These are phyloP conservation scores for Caenorhabditis angaria DNA, from an alignment of 2,888 invertebrate species.

Conservation along the genomic window DNA sequence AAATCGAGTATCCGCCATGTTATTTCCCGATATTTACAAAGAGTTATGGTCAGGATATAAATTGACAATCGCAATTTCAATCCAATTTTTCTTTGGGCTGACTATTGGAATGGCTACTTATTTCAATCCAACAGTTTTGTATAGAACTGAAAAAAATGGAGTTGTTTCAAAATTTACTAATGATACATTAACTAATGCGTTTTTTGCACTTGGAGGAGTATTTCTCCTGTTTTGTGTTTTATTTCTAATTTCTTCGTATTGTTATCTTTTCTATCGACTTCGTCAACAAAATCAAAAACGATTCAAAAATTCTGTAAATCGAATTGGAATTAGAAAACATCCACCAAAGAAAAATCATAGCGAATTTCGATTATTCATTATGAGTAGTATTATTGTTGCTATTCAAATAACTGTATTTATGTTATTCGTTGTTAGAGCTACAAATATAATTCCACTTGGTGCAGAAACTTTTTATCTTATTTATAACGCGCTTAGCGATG, in stretches of 20 bases:
- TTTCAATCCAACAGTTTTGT: slow-evolving; percentile 30
- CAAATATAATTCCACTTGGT: slow-evolving; percentile 20
- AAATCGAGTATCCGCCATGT: slow-evolving; percentile 30
- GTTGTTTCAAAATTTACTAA: slow-evolving; percentile 32
- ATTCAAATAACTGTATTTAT: slow-evolving; percentile 23
- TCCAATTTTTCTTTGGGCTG: slow-evolving; percentile 25
- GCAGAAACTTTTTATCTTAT: slow-evolving; percentile 33
- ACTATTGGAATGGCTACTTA: slow-evolving; percentile 25
- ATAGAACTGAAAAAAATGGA: slow-evolving; percentile 27
- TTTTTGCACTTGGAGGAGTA: slow-evolving; percentile 24
- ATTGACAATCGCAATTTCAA: slow-evolving; percentile 26
- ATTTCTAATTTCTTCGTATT: slow-evolving; percentile 25
- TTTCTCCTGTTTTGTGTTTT: slow-evolving; percentile 16
- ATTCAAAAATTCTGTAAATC: neutral
- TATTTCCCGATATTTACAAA: slow-evolving; percentile 27
- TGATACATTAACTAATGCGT: slow-evolving; percentile 21
- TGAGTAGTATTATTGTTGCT: slow-evolving; percentile 18
- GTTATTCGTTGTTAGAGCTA: slow-evolving; percentile 21
- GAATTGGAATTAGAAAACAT: neutral
- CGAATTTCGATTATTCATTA: neutral
- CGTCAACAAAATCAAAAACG: slow-evolving; percentile 12
- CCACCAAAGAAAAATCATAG: neutral
- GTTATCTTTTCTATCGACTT: slow-evolving; percentile 21
- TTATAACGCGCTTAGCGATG: slow-evolving; percentile 33
- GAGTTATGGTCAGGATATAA: slow-evolving; percentile 32